phyloP scores from a whole-genome alignment of 1,140 invertebrate genomes.

The Trichogramma pretiosum region DNA sequence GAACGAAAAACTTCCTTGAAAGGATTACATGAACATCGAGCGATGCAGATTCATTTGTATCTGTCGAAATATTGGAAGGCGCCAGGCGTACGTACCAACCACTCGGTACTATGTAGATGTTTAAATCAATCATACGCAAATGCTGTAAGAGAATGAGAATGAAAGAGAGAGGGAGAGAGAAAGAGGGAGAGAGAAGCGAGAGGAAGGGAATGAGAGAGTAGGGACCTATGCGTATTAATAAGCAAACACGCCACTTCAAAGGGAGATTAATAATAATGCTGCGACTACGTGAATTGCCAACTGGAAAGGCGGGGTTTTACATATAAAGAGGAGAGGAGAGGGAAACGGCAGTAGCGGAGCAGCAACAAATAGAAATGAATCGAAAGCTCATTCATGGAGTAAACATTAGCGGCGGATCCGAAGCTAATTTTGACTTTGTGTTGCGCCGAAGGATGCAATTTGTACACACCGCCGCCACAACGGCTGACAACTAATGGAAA shows the following conservation, averaged over 20 bases:
- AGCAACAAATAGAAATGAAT: too few species aligned
- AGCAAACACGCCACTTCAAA: slow-evolving; percentile 11
- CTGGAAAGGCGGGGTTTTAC: too few species aligned
- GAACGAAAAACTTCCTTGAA: slow-evolving; percentile 43
- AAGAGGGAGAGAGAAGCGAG: background rate
- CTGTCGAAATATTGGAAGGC: slow-evolving; percentile 37
- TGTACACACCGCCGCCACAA: too few species aligned
- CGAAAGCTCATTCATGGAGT: too few species aligned
- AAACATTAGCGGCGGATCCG: too few species aligned
- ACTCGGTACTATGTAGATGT: slow-evolving; percentile 20
- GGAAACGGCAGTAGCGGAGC: too few species aligned
- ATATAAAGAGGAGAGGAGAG: too few species aligned
- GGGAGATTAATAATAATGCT: background rate
- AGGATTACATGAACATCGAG: slow-evolving; percentile 36
- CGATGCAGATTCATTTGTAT: slow-evolving; percentile 44
- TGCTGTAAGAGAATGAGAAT: background rate
- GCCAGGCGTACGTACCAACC: slow-evolving; percentile 12
- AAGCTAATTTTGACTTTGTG: too few species aligned
- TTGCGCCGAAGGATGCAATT: too few species aligned
- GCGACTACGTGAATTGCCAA: background rate
- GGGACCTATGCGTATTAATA: slow-evolving; percentile 33
- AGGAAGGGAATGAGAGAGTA: background rate
- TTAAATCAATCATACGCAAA: slow-evolving; percentile 40
- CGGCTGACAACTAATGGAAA: too few species aligned
- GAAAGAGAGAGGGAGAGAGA: background rate